A percentile compares a stretch with the other conserved stretches of the same genome.
Conservation (phyloP, 1,140 invertebrate genomes). For the Campoletis sonorensis region DNA sequence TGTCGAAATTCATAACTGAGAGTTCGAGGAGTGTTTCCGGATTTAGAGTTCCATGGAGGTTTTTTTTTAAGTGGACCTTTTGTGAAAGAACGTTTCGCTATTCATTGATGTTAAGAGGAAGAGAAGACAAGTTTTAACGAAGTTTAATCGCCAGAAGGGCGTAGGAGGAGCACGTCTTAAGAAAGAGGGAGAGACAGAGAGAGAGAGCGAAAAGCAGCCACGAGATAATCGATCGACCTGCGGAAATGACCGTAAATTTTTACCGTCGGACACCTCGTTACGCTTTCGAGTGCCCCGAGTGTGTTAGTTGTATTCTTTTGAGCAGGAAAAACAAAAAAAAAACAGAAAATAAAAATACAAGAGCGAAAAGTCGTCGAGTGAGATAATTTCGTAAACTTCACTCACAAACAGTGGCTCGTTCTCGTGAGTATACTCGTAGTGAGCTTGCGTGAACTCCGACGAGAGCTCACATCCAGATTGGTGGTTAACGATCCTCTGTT, state of each 20-base stretch:
- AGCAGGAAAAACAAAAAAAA: not conserved
- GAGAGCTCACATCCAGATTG: not conserved
- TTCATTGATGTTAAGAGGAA: not conserved
- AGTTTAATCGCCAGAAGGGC: not conserved
- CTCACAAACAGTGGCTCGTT: not conserved
- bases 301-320: not conserved
- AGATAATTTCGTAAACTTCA: not conserved
- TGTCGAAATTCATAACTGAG: no score
- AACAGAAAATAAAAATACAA: not conserved
- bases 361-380: not conserved
- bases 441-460: not conserved
- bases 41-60: no score
- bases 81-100: not conserved
- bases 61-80: not conserved
- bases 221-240: constrained; percentile 38
- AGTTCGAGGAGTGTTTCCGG: no score
- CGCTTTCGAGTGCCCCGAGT: constrained; percentile 12
- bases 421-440: not conserved
- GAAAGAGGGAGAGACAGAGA: constrained; percentile 5
- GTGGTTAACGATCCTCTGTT: no score
- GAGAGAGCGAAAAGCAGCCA: not conserved
- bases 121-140: not conserved
- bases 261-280: constrained; percentile 31
- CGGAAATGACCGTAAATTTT: constrained; percentile 41
- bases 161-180: not conserved